Percentiles rank a stretch among this genome's conserved stretches.
These are phyloP conservation scores for Oreochromis spilurus DNA, from an alignment of 2,113 vertebrate species.

Conservation along the genomic window DNA sequence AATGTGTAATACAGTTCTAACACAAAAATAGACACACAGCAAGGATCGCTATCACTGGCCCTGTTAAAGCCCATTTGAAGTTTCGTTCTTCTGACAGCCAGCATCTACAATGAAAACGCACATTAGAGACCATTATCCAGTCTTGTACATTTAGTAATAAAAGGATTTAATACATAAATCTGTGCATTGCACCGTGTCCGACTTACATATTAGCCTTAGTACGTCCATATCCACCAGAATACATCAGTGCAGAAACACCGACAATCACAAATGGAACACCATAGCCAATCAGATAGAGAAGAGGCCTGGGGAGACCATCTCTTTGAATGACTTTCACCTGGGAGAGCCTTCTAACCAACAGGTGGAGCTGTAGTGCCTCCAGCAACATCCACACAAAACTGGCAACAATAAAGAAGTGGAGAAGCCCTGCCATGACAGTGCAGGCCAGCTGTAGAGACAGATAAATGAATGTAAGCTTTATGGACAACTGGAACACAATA, in stretches of 20 bases:
- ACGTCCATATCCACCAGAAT: slow-evolving; percentile 66
- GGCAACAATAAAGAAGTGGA: slow-evolving; percentile 9
- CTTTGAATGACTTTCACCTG: slow-evolving; percentile 74
- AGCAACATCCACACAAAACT: slow-evolving; percentile 45
- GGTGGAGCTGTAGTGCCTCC: slow-evolving; percentile 76
- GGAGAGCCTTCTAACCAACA: slow-evolving; percentile 68
- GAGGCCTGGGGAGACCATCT: slow-evolving; percentile 54
- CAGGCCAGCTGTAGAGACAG: no score
- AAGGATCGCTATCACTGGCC: slow-evolving; percentile 71
- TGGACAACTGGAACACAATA: not conserved
- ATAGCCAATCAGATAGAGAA: slow-evolving; percentile 75
- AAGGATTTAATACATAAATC: not conserved
- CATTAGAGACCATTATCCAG: not conserved
- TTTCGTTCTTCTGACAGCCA: slow-evolving; percentile 61
- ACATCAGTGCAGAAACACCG: slow-evolving; percentile 62
- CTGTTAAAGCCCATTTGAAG: slow-evolving; percentile 76
- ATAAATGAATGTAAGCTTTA: not conserved
- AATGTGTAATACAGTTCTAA: not conserved
- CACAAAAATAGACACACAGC: slow-evolving; percentile 59
- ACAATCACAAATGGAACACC: slow-evolving; percentile 73
- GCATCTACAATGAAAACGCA: slow-evolving; percentile 61
- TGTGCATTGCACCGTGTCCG: not conserved
- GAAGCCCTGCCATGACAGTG: no score
- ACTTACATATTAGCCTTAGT: not conserved
- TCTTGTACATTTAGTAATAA: not conserved